Base-by-base conservation (phyloP, 1,140 invertebrate genomes). In the Amphibalanus amphitrite region DNA sequence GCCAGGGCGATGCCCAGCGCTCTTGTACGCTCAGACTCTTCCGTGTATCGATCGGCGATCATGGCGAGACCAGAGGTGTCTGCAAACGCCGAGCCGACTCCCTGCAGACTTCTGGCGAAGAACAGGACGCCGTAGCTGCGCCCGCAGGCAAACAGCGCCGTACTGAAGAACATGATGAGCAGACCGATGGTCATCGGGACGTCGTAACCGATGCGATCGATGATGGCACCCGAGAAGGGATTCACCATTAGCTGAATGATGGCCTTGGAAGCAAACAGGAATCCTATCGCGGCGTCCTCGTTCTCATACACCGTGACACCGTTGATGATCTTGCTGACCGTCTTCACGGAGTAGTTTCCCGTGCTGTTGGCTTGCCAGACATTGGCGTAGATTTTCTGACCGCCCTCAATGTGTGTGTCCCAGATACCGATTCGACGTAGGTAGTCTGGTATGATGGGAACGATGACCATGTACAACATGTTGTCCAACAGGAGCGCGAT, bases 381-480 rank as follows among this genome's bases (percentile, higher is more conserved):
- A 71, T 80, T 79, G 69, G 77, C 76, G 26, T 77, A 78, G 15
- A 78, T 76, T 40, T 69, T 74, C 65, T 73, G 73, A 0, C 80
- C 81, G 64, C 78, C 78, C 75, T 82, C 81, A 3, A 75, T 75
- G 71, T 83, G 81, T 1, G 80, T 82, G 1, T 86, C 86, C 84
- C 92, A 95, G 17, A 91, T 86, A 28, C 92, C 91, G 30, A 97
- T 89, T 76, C 90, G 89, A 64, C 94, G 84, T 71, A 98, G 82
- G 80, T 97, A 98, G 80, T 97, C 92, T 17, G 95, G 96, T 76
- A 98, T 97, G 67, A 99, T 99, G 29, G 96, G 97, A 64, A 99
- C 97, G 71, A 99, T 99, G 38, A 99, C 97, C 97, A 99, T 99
- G 81, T 99, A 99, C 69, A 99, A 82, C 97, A 99, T 97, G 82